Conservation (phyloP, 2,888 invertebrate genomes). For the Ectemnius continuus region DNA sequence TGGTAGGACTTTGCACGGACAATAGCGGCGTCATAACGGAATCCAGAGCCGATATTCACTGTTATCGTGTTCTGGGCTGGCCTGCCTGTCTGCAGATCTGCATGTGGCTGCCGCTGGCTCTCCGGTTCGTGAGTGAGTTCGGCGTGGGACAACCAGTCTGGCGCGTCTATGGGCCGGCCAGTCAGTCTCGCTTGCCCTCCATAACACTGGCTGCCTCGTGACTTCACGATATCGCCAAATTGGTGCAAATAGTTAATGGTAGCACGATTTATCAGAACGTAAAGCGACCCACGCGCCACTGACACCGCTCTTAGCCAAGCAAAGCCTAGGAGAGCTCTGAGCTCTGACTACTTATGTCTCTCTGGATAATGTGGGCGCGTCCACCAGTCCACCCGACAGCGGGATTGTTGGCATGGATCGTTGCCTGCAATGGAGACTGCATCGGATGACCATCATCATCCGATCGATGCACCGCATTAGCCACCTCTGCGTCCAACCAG, state of each 20-base stretch:
- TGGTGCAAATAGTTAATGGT: conserved; percentile 35
- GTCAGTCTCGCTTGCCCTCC: not conserved
- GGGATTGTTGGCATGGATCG: conserved; percentile 13
- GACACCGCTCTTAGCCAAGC: conserved; percentile 7
- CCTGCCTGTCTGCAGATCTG: no score
- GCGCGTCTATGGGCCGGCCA: no score
- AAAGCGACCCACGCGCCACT: conserved; percentile 40
- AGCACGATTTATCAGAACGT: conserved; percentile 33
- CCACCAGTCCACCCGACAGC: no score
- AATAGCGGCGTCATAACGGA: no score
- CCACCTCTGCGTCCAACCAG: conserved; percentile 19
- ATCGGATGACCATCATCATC: conserved; percentile 33
- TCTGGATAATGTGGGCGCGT: no score
- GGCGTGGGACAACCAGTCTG: not conserved
- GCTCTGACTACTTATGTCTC: no score
- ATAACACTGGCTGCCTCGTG: conserved; percentile 5
- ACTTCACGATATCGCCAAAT: conserved; percentile 28
- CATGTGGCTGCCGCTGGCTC: no score
- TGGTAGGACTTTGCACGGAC: no score
- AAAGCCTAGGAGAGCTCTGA: conserved; percentile 28
- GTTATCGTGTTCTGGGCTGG: no score
- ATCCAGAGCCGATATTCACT: no score
- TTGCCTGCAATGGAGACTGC: conserved; percentile 34
- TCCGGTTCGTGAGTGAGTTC: no score
- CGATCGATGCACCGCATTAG: conserved; percentile 44